Evolutionary conservation across 2,113 vertebrate genomes (phyloP).

Genomic region (Microtus pennsylvanicus): DNA sequence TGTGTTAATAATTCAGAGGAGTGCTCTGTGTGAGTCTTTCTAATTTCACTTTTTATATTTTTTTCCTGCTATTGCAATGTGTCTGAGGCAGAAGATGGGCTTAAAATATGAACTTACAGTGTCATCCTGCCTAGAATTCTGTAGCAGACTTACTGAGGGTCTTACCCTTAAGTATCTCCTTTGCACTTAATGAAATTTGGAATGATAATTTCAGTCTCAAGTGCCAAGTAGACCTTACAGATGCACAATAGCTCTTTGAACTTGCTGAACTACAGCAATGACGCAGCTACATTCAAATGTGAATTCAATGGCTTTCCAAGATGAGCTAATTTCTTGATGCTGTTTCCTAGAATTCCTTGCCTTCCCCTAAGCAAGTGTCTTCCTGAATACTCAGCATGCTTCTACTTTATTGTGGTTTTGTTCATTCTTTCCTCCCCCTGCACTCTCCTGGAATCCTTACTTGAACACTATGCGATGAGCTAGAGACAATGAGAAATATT

Average conservation of each 20-base stretch:
- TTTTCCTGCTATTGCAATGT: background rate
- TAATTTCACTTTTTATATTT: slow-evolving; percentile 32
- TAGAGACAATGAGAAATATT: background rate
- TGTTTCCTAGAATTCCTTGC: background rate
- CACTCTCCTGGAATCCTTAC: background rate
- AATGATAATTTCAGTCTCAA: background rate
- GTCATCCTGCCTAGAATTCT: background rate
- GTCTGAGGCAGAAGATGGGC: slow-evolving; percentile 11
- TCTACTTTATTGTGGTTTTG: background rate
- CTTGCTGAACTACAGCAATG: background rate
- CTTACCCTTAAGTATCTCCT: background rate
- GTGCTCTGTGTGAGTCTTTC: slow-evolving; percentile 27
- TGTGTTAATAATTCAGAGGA: slow-evolving; percentile 60
- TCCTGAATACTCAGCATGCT: background rate
- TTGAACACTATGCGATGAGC: background rate
- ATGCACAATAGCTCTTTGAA: background rate
- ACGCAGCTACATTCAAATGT: background rate
- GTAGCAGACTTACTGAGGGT: background rate
- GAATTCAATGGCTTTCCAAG: background rate
- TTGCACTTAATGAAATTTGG: background rate
- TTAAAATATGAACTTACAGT: slow-evolving; percentile 39
- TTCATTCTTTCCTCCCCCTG: background rate
- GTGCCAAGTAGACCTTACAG: background rate
- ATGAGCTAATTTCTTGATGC: background rate
- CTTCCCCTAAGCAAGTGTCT: background rate